Conservation (phyloP, 2,113 vertebrate species). For the Rhizomys pruinosus region DNA sequence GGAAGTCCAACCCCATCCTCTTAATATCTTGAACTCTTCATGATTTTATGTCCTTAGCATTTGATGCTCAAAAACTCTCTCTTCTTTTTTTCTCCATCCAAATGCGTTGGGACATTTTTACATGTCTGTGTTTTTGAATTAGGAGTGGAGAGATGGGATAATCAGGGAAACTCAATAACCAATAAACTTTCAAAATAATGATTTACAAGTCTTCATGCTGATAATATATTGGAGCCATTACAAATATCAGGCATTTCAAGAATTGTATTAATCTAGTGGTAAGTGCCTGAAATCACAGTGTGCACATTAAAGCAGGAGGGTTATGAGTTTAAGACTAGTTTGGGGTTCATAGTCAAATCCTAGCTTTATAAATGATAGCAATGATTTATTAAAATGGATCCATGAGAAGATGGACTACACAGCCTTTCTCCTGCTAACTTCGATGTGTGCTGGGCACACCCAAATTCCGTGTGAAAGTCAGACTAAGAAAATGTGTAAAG, state of each 20-base stretch:
- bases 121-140: background rate
- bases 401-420: background rate
- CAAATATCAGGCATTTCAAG: background rate
- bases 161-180: background rate
- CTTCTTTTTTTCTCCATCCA: background rate
- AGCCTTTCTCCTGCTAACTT: background rate
- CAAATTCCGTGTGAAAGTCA: background rate
- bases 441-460: background rate
- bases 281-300: background rate
- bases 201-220: background rate
- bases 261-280: background rate
- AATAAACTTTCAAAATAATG: background rate
- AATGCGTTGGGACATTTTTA: background rate
- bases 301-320: background rate
- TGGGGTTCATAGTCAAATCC: background rate
- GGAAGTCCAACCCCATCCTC: background rate
- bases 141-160: background rate
- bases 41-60: background rate
- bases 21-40: background rate
- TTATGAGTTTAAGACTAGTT: background rate
- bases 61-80: background rate
- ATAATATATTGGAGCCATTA: background rate
- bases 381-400: constrained; percentile 4
- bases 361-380: background rate
- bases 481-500: background rate